Percentiles rank a stretch among this genome's conserved stretches.
These are phyloP conservation scores for Antechinus flavipes DNA, from an alignment of 2,113 vertebrate species.

Conservation along the genomic window DNA sequence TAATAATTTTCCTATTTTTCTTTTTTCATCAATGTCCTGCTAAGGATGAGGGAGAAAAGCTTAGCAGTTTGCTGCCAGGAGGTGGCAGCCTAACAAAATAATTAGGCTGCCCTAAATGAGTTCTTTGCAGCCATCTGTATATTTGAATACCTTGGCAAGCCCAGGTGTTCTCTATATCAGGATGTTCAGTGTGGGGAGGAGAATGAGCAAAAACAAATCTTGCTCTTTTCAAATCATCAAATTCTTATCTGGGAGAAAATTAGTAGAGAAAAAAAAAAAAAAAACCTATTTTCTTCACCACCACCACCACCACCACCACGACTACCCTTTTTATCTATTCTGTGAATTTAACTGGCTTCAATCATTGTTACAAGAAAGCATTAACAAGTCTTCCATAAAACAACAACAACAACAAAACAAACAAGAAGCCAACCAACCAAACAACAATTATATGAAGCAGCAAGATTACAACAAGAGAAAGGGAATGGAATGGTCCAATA, in stretches of 20 bases:
- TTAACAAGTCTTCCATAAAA: constrained; percentile 40
- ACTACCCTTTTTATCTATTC: not conserved
- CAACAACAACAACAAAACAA: too few species aligned
- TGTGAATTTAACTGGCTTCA: constrained; percentile 1
- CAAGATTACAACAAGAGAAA: constrained; percentile 18
- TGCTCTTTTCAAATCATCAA: constrained; percentile 45
- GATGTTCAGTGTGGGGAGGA: not conserved
- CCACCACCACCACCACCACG: not conserved
- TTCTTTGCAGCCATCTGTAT: constrained; percentile 54
- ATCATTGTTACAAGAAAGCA: not conserved
- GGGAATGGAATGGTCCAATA: constrained; percentile 16
- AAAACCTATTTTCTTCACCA: not conserved
- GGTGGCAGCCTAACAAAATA: constrained; percentile 90
- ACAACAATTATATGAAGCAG: constrained; percentile 26
- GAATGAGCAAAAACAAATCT: constrained; percentile 25
- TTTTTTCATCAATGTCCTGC: not conserved
- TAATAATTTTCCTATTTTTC: not conserved
- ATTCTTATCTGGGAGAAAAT: constrained; percentile 33
- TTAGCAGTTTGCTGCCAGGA: constrained; percentile 84
- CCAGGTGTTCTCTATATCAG: constrained; percentile 67
- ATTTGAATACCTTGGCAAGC: constrained; percentile 54
- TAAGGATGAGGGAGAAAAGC: constrained; percentile 45
- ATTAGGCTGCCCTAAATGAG: constrained; percentile 78
- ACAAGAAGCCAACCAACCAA: too few species aligned
- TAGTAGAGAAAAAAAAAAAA: not conserved